These are phyloP conservation scores for Diarsia dahlii DNA, from an alignment of 2,888 invertebrate genomes.

Conservation along the genomic window DNA sequence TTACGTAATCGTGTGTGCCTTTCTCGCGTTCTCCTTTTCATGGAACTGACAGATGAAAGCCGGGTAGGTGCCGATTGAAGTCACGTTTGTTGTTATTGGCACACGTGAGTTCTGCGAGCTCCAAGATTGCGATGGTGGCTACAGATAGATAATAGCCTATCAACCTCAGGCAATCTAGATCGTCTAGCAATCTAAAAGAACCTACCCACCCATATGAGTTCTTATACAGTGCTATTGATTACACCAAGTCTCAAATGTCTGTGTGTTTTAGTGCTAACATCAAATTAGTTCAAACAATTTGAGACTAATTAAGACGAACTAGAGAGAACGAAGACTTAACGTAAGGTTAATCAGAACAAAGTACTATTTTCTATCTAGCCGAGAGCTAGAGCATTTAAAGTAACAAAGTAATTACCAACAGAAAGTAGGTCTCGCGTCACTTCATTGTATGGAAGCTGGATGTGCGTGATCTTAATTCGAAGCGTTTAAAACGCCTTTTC, in stretches of 20 bases:
- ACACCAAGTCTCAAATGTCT: slow-evolving; percentile 28
- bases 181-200: slow-evolving; percentile 43
- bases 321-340: slow-evolving; percentile 38
- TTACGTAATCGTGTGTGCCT: slow-evolving; percentile 51
- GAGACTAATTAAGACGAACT: slow-evolving; percentile 49
- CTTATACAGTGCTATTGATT: slow-evolving; percentile 16
- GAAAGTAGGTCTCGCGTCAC: slow-evolving; percentile 64
- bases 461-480: slow-evolving; percentile 66
- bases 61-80: slow-evolving; percentile 59
- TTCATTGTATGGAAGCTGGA: slow-evolving; percentile 59
- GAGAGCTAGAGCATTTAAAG: slow-evolving; percentile 60
- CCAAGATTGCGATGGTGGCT: slow-evolving; percentile 53
- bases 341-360: slow-evolving; percentile 63
- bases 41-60: slow-evolving; percentile 55
- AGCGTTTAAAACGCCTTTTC: slow-evolving; percentile 54
- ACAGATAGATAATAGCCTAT: slow-evolving; percentile 59
- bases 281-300: slow-evolving; percentile 51
- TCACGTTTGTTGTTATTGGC: slow-evolving; percentile 65
- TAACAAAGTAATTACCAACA: slow-evolving; percentile 63
- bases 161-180: slow-evolving; percentile 54
- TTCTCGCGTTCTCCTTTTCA: slow-evolving; percentile 40
- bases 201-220: slow-evolving; percentile 10
- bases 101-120: slow-evolving; percentile 62
- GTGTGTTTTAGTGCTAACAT: slow-evolving; percentile 34
- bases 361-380: slow-evolving; percentile 54